Evolutionary conservation across 1,140 invertebrate species (phyloP).

Genomic region (Magallana gigas): DNA sequence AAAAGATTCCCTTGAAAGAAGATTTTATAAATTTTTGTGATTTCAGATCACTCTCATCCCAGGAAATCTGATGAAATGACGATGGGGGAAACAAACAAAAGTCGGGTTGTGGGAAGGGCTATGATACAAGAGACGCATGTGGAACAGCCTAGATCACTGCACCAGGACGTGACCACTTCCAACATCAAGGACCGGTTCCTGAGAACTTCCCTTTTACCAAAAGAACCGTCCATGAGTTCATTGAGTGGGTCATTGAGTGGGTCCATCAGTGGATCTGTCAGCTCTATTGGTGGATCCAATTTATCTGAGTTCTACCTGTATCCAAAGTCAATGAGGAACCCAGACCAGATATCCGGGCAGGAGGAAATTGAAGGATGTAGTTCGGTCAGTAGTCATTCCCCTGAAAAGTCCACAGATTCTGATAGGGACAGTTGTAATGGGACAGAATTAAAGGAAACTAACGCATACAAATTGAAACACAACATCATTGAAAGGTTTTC

Average conservation of each 20-base stretch:
- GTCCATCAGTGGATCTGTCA: not conserved
- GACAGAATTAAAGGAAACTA: constrained; percentile 55
- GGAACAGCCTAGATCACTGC: not conserved
- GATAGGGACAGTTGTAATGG: constrained; percentile 31
- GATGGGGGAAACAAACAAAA: not conserved
- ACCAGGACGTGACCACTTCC: not conserved
- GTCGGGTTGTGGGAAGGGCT: not conserved
- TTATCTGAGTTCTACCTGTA: not conserved
- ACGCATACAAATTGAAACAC: constrained; percentile 95
- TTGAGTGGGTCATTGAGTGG: not conserved
- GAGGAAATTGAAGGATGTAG: not conserved
- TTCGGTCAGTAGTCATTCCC: constrained; percentile 17
- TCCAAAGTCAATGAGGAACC: not conserved
- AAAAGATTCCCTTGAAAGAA: too few relatives aligned
- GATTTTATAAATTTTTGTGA: not conserved
- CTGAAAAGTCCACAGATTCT: constrained; percentile 14
- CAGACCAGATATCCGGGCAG: not conserved
- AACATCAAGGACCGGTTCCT: not conserved
- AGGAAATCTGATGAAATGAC: not conserved
- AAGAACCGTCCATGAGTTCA: not conserved
- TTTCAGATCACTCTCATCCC: not conserved
- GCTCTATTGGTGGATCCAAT: not conserved
- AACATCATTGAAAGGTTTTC: constrained; percentile 93
- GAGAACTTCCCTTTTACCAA: constrained; percentile 6
- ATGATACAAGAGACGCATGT: not conserved